Conservation (phyloP, 2,113 vertebrate genomes). For the Poicephalus gulielmi region DNA sequence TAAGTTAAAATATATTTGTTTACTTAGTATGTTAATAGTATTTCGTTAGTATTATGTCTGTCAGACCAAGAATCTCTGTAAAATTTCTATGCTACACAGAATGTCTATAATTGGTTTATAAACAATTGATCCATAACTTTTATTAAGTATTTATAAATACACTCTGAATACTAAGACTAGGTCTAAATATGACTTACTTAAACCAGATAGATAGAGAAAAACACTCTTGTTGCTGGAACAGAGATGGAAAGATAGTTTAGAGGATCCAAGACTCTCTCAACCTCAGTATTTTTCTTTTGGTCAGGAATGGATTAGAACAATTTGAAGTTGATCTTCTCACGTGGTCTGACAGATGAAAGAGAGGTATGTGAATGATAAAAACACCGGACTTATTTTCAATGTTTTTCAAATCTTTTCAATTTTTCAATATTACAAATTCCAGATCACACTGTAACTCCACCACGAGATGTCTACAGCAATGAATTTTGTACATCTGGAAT, state of each 20-base stretch:
- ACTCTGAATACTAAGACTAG: background rate
- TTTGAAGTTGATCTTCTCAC: background rate
- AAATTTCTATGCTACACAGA: background rate
- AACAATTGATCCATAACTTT: background rate
- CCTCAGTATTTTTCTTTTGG: background rate
- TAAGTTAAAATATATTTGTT: background rate
- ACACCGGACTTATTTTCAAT: background rate
- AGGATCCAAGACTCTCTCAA: rapidly evolving
- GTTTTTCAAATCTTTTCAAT: background rate
- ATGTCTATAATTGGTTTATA: background rate
- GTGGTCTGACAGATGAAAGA: background rate
- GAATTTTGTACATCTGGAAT: background rate
- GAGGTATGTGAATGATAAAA: background rate
- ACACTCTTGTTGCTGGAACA: background rate
- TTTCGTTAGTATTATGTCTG: background rate
- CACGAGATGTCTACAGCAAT: background rate
- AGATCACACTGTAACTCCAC: background rate
- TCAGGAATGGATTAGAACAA: background rate
- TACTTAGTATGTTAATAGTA: background rate
- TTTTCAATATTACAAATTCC: background rate
- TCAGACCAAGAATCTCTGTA: background rate
- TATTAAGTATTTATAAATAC: background rate
- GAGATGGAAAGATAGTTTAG: background rate
- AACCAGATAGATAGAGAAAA: background rate
- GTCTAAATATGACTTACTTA: background rate